phyloP scores from a whole-genome alignment of 2,797 vertebrate genomes.

The Chloroceryle inda region DNA sequence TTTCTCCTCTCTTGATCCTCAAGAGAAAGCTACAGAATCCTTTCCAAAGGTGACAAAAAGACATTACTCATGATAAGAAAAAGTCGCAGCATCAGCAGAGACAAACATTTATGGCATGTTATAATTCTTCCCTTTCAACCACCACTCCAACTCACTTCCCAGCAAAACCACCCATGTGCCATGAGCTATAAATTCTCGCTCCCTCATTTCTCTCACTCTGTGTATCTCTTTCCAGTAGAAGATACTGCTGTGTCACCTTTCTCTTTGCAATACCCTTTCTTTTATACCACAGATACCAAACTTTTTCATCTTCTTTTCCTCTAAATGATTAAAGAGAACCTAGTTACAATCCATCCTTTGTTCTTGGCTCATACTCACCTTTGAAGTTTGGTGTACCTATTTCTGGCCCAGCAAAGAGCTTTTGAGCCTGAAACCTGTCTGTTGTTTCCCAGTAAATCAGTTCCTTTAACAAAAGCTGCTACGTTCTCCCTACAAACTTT shows the following conservation, averaged over 20 bases:
- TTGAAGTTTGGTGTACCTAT: background rate
- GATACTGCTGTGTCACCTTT: background rate
- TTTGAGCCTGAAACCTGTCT: background rate
- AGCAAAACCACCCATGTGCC: background rate
- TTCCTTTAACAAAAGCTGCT: background rate
- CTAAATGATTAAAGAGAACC: background rate
- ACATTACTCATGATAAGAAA: background rate
- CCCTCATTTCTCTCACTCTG: background rate
- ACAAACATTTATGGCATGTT: background rate
- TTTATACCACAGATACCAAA: background rate
- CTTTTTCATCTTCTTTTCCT: rapidly evolving
- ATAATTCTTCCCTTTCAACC: background rate
- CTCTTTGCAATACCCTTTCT: background rate
- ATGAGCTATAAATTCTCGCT: background rate
- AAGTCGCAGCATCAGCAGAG: background rate
- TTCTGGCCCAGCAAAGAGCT: background rate
- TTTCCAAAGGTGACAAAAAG: background rate
- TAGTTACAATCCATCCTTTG: background rate
- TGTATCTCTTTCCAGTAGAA: background rate
- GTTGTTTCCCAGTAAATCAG: background rate
- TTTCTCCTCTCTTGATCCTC: background rate
- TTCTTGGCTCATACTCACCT: background rate
- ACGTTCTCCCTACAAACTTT: background rate
- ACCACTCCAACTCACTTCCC: background rate
- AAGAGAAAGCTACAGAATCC: background rate